Evolutionary conservation across 2,797 vertebrate genomes (phyloP).

Genomic region (Rhinella marina): DNA sequence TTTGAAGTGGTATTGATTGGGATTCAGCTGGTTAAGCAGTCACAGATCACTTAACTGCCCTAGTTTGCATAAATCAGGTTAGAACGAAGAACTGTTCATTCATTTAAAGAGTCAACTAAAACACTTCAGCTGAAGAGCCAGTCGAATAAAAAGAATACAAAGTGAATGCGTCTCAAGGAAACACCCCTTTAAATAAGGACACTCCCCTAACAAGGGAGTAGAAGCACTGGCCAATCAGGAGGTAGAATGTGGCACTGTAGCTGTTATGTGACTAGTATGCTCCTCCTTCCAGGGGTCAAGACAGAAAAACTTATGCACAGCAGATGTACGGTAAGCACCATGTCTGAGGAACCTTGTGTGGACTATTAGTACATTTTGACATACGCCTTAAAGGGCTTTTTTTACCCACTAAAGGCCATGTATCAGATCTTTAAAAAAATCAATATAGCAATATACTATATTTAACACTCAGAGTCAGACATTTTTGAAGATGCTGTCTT

Average conservation of each 20-base stretch:
- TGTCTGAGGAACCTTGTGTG: too few relatives aligned
- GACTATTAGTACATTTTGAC: neutral
- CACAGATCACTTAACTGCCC: slow-evolving; percentile 55
- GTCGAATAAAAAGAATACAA: neutral
- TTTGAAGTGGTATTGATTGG: slow-evolving; percentile 56
- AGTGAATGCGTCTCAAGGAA: neutral
- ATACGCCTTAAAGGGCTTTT: neutral
- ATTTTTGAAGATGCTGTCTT: too few relatives aligned
- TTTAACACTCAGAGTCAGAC: too few relatives aligned
- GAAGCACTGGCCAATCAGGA: neutral
- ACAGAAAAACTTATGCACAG: too few relatives aligned
- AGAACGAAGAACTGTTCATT: slow-evolving; percentile 22
- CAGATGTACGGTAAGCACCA: too few relatives aligned
- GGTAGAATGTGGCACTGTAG: too few relatives aligned
- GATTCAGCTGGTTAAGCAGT: slow-evolving; percentile 56
- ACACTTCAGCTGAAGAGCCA: neutral
- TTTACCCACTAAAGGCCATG: neutral
- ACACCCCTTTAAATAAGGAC: neutral
- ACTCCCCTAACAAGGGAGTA: neutral
- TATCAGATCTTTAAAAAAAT: too few relatives aligned
- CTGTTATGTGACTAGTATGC: too few relatives aligned
- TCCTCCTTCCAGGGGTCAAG: too few relatives aligned
- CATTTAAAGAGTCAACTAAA: neutral
- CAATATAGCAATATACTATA: too few relatives aligned
- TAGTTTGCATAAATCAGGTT: slow-evolving; percentile 56